A percentile compares a stretch with the other conserved stretches of the same genome.
phyloP scores from a whole-genome alignment of 1,140 invertebrate genomes.

The Littorina saxatilis region DNA sequence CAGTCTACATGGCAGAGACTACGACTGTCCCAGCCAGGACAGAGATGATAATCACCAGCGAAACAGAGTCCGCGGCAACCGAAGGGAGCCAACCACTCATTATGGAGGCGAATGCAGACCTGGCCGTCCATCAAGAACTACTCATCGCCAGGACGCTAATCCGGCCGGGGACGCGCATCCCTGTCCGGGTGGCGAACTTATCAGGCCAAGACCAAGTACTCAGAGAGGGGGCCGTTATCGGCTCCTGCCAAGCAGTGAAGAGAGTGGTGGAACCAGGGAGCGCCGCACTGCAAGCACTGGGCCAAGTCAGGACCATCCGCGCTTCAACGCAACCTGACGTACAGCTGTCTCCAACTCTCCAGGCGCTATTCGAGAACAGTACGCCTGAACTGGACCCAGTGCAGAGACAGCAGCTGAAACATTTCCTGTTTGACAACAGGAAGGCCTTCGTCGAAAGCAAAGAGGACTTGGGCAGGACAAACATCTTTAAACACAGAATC shows the following conservation, averaged over 20 bases:
- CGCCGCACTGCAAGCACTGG: background rate
- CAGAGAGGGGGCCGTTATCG: background rate
- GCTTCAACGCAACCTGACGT: background rate
- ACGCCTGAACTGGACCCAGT: background rate
- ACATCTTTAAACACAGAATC: slow-evolving; percentile 48
- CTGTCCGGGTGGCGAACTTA: background rate
- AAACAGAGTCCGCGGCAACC: background rate
- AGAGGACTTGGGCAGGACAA: slow-evolving; percentile 42
- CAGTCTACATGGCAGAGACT: background rate
- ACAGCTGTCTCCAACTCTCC: background rate
- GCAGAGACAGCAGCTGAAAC: background rate
- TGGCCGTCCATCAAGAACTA: background rate
- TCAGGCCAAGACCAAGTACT: background rate
- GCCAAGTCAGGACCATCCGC: too few relatives aligned
- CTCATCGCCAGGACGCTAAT: background rate
- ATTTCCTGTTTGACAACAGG: background rate
- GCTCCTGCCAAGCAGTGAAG: background rate
- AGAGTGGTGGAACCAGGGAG: background rate
- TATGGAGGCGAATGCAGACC: background rate
- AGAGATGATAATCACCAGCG: background rate
- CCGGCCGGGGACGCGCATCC: background rate
- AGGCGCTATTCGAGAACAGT: background rate
- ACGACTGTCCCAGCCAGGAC: background rate
- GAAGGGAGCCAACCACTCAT: background rate
- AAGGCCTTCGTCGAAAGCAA: slow-evolving; percentile 41